Evolutionary conservation across 2,888 invertebrate genomes (phyloP).

Genomic region (Neuroscelio doddi): DNA sequence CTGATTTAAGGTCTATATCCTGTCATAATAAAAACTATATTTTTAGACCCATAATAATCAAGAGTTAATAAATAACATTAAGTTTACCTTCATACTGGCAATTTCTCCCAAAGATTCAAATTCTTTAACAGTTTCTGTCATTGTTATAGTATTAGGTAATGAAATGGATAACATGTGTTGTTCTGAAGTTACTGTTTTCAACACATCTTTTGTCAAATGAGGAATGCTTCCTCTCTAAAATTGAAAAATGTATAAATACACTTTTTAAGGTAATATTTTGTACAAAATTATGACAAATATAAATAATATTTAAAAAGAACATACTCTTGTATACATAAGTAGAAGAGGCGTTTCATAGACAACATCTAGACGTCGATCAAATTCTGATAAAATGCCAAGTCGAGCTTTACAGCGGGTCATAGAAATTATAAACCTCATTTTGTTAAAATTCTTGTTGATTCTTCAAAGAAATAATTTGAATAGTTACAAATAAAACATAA

Average conservation of each 20-base stretch:
- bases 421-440: constrained; percentile 83
- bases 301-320: too few species aligned
- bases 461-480: too few species aligned
- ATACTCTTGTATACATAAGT: constrained; percentile 83
- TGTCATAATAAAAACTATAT: too few species aligned
- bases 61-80: too few species aligned
- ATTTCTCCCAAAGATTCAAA: constrained; percentile 77
- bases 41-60: too few species aligned
- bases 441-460: constrained; percentile 32
- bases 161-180: constrained; percentile 82
- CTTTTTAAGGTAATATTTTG: constrained; percentile 1
- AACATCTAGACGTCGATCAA: constrained; percentile 75
- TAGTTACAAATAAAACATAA: constrained; percentile 1
- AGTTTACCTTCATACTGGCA: constrained; percentile 75
- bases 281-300: too few species aligned
- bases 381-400: constrained; percentile 77
- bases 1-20: too few species aligned
- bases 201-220: constrained; percentile 85
- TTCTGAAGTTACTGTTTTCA: constrained; percentile 77
- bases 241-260: constrained; percentile 10
- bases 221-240: constrained; percentile 86
- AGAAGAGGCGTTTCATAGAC: constrained; percentile 83
- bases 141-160: constrained; percentile 79
- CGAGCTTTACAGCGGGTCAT: constrained; percentile 78
- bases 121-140: constrained; percentile 78